Base-by-base conservation (phyloP, 2,113 vertebrate species). In the Spea multiplicata region DNA sequence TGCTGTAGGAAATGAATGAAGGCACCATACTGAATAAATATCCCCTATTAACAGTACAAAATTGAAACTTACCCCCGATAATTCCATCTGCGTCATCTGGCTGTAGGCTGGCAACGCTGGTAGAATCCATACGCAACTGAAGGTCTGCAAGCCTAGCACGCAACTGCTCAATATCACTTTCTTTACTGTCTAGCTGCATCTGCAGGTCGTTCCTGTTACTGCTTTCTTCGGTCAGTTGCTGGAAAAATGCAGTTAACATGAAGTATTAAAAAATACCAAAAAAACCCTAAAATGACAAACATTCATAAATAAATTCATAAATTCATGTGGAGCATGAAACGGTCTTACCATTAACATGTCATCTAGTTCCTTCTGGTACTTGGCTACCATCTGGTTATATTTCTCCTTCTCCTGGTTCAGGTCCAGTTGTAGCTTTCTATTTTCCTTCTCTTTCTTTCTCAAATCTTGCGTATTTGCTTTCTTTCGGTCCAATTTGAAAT, bases 381-480 rank as follows among this genome's bases (percentile, higher is more conserved):
- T 99, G 86, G 96, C 94, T 82, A 96, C 97, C 94, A 98, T 95
- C 83, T 96, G 94, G 89, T 95, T 99, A 81, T 95, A 99, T 90
- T 99, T 99, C 59, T 99, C 97, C 85, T 97, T 98, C 90, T 99
- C 97, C 89, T 96, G 96, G 89, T 97, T 99, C 45, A 99, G 95
- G 72, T 99, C 97, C 84, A 96, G 85, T 75, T 99, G 97, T 8
- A 99, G 91, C 83, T 99, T 99, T 84, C 96, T 88, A 87, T 99
- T 98, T 90, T 99, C 97, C 86, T 99, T 99, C 91, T 99, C 97
- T 81, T 99, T 99, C 91, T 97, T 99, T 82, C 97, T 93, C 87
- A 98, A 90, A 89, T 99, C 97, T 44, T 96, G 95, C 12, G 94
- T 95, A 81, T 95, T 99, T 81, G 93, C 95, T 88, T 96, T 97